Evolutionary conservation across 2,888 invertebrate species (phyloP), one percentile per base, ranked within the genome.

Genomic region (Parochlus steinenii): DNA sequence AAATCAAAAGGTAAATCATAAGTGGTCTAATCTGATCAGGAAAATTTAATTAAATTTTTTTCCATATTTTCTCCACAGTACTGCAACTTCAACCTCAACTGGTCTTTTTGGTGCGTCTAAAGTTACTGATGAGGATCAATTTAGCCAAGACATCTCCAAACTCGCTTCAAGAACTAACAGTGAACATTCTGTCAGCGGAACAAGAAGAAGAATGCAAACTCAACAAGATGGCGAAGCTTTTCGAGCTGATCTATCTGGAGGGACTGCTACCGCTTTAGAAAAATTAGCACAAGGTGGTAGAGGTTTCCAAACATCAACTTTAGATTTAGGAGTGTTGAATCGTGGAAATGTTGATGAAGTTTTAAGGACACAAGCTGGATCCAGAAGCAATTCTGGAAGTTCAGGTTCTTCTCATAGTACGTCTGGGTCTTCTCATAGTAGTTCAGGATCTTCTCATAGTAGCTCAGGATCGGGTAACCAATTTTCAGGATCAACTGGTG

Each of bases 281-380:
- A 51, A 51, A 18, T 39, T 43, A 3, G 48, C 46, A 5, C 44
- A 45, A 23, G 48, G 48, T 7, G 46, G 44, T 8, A 29, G 11
- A 15, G 52, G 54, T 18, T 56, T 57, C 41, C 55, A 49, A 15
- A 39, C 51, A 3, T 50, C 52, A 14, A 48, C 52, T 0, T 34
- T 58, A 1, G 57, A 57, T 37, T 39, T 58, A 35, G 55, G 52
- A 14, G 42, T 43, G 8, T 25, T 56, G 1, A 42, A 46, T 30
- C 49, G 53, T 2, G 49, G 44, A 14, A 56, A 53, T 40, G 51
- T 53, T 10, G 58, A 57, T 40, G 51, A 55, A n/a, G 56, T 57
- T 40, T 39, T 58, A 19, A 49, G 49, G 5, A 39, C 32, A 24
- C 38, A 41, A 27, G 31, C 20, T 4, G 24, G 19, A 7, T 15